A percentile compares a stretch with the other conserved stretches of the same genome.
phyloP scores from a whole-genome alignment of 2,888 invertebrate genomes.

The Hetaerina titia region DNA sequence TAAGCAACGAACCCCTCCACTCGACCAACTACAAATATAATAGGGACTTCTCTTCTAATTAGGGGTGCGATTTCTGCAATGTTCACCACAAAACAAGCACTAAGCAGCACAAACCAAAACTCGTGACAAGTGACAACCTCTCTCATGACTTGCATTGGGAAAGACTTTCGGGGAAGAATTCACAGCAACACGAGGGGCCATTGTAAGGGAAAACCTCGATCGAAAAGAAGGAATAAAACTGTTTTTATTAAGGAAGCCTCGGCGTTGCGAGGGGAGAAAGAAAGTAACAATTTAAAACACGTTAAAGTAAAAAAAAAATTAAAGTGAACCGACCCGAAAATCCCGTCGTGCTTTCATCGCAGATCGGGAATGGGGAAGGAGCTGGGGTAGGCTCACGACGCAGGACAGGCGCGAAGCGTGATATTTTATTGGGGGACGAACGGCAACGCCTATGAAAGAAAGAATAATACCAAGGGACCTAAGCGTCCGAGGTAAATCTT shows the following conservation, averaged over 20 bases:
- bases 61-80: too few relatives aligned
- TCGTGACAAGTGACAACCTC: too few relatives aligned
- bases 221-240: background rate
- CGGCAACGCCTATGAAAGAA: background rate
- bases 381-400: background rate
- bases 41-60: too few relatives aligned
- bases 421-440: background rate
- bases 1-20: too few relatives aligned
- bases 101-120: too few relatives aligned
- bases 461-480: background rate
- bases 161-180: too few relatives aligned
- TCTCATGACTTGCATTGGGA: too few relatives aligned
- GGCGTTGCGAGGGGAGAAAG: too few relatives aligned
- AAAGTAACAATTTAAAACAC: background rate
- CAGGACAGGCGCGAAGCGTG: background rate
- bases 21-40: too few relatives aligned
- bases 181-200: too few relatives aligned
- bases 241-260: background rate
- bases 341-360: background rate
- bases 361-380: background rate
- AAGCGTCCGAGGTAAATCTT: background rate
- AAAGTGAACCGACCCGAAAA: background rate
- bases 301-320: background rate
- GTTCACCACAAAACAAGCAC: too few relatives aligned
- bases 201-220: background rate